Percentiles rank a stretch among this genome's conserved stretches.
These are phyloP conservation scores for Oxystoma pomonae DNA, from an alignment of 2,888 invertebrate species.

Conservation along the genomic window DNA sequence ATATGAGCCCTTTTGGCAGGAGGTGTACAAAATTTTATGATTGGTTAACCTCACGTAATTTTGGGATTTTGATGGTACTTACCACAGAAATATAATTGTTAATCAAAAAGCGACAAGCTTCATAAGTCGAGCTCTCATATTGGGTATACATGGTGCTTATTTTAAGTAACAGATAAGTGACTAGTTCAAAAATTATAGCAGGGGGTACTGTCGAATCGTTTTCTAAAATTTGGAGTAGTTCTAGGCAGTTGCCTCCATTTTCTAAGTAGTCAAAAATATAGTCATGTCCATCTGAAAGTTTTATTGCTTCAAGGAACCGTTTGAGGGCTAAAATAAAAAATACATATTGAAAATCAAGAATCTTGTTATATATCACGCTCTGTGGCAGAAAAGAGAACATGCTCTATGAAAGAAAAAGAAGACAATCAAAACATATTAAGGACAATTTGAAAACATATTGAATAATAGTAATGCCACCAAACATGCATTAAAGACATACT, in stretches of 20 bases:
- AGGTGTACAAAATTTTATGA: too few relatives aligned
- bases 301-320: constrained; percentile 25
- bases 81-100: constrained; percentile 62
- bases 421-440: too few relatives aligned
- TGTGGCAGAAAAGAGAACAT: too few relatives aligned
- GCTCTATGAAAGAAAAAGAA: too few relatives aligned
- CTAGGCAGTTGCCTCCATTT: constrained; percentile 65
- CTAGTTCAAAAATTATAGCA: constrained; percentile 59
- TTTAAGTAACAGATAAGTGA: constrained; percentile 63
- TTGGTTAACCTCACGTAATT: too few relatives aligned
- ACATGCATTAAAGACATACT: too few relatives aligned
- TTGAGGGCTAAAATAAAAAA: constrained; percentile 28
- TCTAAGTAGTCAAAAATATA: constrained; percentile 63
- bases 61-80: too few relatives aligned
- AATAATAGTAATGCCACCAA: too few relatives aligned
- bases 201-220: constrained; percentile 56
- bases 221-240: constrained; percentile 63
- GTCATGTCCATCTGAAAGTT: constrained; percentile 39
- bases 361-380: too few relatives aligned
- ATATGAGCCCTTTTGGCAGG: too few relatives aligned
- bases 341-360: too few relatives aligned
- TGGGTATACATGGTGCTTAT: constrained; percentile 60
- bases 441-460: too few relatives aligned
- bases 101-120: constrained; percentile 66
- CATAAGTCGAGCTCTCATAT: constrained; percentile 57